Conservation (phyloP, 1,140 invertebrate genomes). For the Cotesia chilonis region DNA sequence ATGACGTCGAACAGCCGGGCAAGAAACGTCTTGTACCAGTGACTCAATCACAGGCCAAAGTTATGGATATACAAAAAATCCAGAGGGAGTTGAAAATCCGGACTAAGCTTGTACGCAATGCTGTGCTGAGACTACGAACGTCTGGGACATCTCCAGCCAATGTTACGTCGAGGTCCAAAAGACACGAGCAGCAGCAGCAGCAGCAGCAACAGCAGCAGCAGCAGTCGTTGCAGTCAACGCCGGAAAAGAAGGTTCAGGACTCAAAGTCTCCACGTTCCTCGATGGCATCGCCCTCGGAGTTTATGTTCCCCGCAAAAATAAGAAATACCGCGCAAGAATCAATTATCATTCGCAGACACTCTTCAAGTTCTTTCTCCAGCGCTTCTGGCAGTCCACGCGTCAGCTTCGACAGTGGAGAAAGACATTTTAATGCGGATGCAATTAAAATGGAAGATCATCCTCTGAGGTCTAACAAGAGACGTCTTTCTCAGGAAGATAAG, state of each 20-base stretch:
- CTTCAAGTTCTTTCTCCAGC: constrained; percentile 83
- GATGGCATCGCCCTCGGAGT: constrained; percentile 64
- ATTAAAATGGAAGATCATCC: constrained; percentile 43
- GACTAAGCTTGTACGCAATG: constrained; percentile 68
- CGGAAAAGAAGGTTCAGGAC: constrained; percentile 60
- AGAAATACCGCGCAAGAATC: constrained; percentile 75
- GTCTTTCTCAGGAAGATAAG: constrained; percentile 45
- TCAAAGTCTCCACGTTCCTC: constrained; percentile 53
- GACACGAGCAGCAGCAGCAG: constrained; percentile 64
- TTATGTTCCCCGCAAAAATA: constrained; percentile 68
- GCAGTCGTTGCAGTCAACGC: constrained; percentile 28
- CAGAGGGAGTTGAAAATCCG: constrained; percentile 59
- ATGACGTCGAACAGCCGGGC: constrained; percentile 74
- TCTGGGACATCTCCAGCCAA: constrained; percentile 44
- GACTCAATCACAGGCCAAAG: constrained; percentile 65
- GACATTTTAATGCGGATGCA: constrained; percentile 27
- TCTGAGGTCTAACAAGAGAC: constrained; percentile 45
- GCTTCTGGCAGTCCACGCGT: constrained; percentile 68
- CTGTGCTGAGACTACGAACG: constrained; percentile 64
- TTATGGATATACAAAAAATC: constrained; percentile 66
- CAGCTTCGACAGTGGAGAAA: constrained; percentile 52
- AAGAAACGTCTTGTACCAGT: constrained; percentile 62
- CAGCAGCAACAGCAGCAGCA: constrained; percentile 59
- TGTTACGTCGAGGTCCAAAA: constrained; percentile 62
- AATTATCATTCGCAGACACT: constrained; percentile 80